A percentile compares a stretch with the other conserved stretches of the same genome.
phyloP scores from a whole-genome alignment of 2,797 vertebrate species.

The Erithacus rubecula region DNA sequence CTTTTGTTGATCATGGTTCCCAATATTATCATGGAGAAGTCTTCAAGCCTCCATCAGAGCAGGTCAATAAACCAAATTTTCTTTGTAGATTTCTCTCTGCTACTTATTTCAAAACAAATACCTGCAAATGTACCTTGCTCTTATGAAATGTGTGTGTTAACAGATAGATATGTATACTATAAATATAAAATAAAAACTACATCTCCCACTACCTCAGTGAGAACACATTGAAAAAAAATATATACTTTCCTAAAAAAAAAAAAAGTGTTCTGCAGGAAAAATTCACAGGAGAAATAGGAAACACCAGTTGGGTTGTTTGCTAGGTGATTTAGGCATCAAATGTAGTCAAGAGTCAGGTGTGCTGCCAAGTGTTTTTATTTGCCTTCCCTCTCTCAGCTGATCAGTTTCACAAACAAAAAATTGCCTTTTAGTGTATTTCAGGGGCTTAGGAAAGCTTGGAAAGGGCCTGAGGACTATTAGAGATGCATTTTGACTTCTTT shows the following conservation, averaged over 20 bases:
- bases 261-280: background rate
- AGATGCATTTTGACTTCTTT: background rate
- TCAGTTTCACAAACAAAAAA: background rate
- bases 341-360: too few species aligned
- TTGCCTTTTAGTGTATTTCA: background rate
- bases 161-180: background rate
- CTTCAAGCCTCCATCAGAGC: background rate
- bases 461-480: background rate
- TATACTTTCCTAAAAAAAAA: background rate
- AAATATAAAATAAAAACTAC: background rate
- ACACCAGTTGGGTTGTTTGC: background rate
- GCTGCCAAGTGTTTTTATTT: background rate
- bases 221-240: background rate
- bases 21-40: background rate
- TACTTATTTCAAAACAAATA: background rate
- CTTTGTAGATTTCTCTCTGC: background rate
- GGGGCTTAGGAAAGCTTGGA: background rate
- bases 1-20: background rate
- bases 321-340: background rate
- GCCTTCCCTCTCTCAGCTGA: background rate
- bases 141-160: too few species aligned
- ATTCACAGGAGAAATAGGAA: background rate
- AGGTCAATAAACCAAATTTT: background rate
- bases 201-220: background rate
- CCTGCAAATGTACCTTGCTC: too few species aligned